phyloP scores from a whole-genome alignment of 2,888 invertebrate genomes.

The Sylvicola cinctus region DNA sequence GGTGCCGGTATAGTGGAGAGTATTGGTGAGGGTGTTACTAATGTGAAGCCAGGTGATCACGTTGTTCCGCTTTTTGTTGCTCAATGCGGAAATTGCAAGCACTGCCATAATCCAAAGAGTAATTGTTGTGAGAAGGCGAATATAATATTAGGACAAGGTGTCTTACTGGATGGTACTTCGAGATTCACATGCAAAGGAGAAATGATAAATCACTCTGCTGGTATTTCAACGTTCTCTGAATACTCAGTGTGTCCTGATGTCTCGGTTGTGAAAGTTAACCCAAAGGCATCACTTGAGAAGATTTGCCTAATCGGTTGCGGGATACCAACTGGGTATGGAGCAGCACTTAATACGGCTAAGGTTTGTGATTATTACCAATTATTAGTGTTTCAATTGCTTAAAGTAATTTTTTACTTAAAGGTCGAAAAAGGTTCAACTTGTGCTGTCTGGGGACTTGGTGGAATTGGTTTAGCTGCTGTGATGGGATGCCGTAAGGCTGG shows the following conservation, averaged over 20 bases:
- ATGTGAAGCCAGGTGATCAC: constrained; percentile 44
- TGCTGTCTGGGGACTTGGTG: constrained; percentile 79
- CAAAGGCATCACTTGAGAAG: constrained; percentile 54
- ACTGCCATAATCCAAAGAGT: constrained; percentile 77
- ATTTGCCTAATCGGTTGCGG: constrained; percentile 74
- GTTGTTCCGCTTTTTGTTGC: constrained; percentile 88
- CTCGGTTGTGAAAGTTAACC: constrained; percentile 59
- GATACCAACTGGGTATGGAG: constrained; percentile 77
- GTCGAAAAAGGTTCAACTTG: constrained; percentile 63
- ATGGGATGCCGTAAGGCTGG: constrained; percentile 63
- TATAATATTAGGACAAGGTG: constrained; percentile 57
- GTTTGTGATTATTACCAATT: constrained; percentile 25
- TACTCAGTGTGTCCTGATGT: constrained; percentile 80
- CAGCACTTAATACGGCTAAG: constrained; percentile 66
- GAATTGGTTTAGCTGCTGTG: constrained; percentile 75
- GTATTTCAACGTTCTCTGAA: constrained; percentile 72
- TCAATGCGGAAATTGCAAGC: constrained; percentile 83
- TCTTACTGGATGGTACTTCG: constrained; percentile 73
- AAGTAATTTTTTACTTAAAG: constrained; percentile 21
- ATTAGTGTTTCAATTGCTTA: constrained; percentile 14
- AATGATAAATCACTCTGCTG: constrained; percentile 69
- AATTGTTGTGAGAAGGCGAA: constrained; percentile 67
- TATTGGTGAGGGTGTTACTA: constrained; percentile 68
- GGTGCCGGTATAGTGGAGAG: constrained; percentile 83
- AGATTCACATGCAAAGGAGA: constrained; percentile 43